Conservation (phyloP, 2,797 vertebrate genomes). For the Aeoliscus strigatus region DNA sequence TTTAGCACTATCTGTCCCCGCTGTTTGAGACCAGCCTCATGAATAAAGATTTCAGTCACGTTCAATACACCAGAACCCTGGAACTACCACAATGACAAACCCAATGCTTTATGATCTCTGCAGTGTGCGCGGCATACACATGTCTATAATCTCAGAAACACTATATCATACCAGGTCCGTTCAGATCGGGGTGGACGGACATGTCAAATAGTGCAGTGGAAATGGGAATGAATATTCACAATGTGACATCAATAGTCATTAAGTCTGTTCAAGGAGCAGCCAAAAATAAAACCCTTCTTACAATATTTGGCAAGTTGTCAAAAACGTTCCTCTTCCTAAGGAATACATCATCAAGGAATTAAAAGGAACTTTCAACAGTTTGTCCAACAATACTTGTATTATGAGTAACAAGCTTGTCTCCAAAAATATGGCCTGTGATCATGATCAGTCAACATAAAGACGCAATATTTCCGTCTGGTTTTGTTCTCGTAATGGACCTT, state of each 20-base stretch:
- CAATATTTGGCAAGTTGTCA: constrained; percentile 23
- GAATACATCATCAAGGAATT: too few relatives aligned
- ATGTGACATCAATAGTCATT: constrained; percentile 38
- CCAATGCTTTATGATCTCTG: constrained; percentile 68
- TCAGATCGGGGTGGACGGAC: constrained; percentile 34
- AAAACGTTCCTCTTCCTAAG: constrained; percentile 5
- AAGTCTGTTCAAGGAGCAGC: constrained; percentile 8
- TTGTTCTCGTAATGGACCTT: too few relatives aligned
- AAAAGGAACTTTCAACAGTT: too few relatives aligned
- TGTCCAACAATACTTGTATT: too few relatives aligned
- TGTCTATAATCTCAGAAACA: constrained; percentile 49
- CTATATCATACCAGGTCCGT: constrained; percentile 43
- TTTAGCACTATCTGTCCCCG: constrained; percentile 66
- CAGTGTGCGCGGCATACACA: constrained; percentile 61
- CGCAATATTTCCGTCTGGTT: too few relatives aligned
- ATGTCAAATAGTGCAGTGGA: constrained; percentile 5
- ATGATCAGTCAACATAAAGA: too few relatives aligned
- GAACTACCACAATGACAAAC: constrained; percentile 70
- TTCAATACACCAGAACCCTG: constrained; percentile 58
- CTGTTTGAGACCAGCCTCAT: constrained; percentile 66
- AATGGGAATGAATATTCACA: constrained; percentile 36
- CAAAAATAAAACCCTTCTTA: constrained; percentile 14
- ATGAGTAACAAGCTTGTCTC: too few relatives aligned
- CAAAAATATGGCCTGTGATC: too few relatives aligned
- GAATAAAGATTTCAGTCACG: constrained; percentile 74